phyloP scores from a whole-genome alignment of 2,797 vertebrate species.

The Prunella strophiata region DNA sequence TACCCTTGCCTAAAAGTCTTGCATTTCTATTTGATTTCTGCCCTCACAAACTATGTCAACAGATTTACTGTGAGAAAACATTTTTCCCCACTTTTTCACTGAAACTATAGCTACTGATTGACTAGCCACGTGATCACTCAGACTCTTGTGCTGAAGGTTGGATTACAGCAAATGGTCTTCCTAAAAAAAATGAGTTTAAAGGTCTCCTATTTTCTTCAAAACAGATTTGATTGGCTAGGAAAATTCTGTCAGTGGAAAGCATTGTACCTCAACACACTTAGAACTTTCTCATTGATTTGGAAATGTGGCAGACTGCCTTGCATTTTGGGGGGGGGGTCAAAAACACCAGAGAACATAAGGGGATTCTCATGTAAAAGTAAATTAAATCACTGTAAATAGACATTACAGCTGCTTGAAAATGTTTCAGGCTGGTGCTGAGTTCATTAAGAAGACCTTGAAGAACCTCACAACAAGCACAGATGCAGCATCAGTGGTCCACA shows the following conservation, averaged over 20 bases:
- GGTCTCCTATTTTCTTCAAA: neutral
- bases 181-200: neutral
- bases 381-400: neutral
- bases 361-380: neutral
- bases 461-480: constrained; percentile 86
- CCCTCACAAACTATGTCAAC: neutral
- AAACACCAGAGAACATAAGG: neutral
- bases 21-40: neutral
- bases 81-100: neutral
- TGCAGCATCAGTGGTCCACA: constrained; percentile 80
- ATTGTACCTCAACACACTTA: neutral
- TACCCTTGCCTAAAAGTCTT: neutral
- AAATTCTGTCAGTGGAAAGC: neutral
- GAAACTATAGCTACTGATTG: neutral
- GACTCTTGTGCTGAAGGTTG: neutral
- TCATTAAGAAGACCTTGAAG: constrained; percentile 86
- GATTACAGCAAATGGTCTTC: neutral
- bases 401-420: neutral
- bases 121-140: neutral
- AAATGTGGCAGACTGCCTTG: neutral
- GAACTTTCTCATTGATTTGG: neutral
- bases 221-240: neutral
- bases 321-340: neutral
- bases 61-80: neutral
- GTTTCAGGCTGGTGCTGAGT: constrained; percentile 86